These are phyloP conservation scores for Enteromius trimaculatus DNA, from an alignment of 2,797 vertebrate species.

Conservation along the genomic window DNA sequence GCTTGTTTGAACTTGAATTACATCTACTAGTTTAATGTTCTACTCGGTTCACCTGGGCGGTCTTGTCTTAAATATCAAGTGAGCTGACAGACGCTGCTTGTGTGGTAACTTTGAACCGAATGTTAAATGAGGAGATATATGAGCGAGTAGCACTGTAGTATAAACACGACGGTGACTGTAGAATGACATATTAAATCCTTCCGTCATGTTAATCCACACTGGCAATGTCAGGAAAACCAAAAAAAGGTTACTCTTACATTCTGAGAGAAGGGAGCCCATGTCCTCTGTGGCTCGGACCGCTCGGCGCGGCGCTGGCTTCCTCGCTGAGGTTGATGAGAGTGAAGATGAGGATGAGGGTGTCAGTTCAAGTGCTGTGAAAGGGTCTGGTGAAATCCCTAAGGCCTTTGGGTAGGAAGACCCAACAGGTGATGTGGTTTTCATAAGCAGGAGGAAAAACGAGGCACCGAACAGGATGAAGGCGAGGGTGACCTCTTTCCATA, in stretches of 20 bases:
- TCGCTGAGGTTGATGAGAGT: conserved; percentile 41
- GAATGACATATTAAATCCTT: conserved; percentile 50
- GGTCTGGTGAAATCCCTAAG: conserved; percentile 50
- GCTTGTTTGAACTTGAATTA: conserved; percentile 2
- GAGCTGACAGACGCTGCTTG: background rate
- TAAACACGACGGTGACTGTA: conserved; percentile 58
- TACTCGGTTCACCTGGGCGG: background rate
- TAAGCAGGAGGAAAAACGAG: conserved; percentile 87
- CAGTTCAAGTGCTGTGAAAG: conserved; percentile 55
- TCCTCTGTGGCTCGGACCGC: conserved; percentile 79
- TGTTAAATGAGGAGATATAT: conserved; percentile 65
- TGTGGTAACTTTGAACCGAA: background rate
- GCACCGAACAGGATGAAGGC: conserved; percentile 91
- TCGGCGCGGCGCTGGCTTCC: conserved; percentile 43
- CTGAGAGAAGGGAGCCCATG: conserved; percentile 85
- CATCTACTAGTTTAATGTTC: background rate
- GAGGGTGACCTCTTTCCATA: conserved; percentile 95
- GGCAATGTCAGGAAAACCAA: conserved; percentile 21
- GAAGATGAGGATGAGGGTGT: conserved; percentile 48
- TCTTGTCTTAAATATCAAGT: conserved; percentile 4
- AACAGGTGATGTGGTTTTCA: conserved; percentile 83
- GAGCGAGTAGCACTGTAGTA: conserved; percentile 37
- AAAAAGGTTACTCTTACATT: conserved; percentile 85
- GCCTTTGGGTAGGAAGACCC: conserved; percentile 65
- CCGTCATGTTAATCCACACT: conserved; percentile 55